Conservation (phyloP, 2,113 vertebrate species). For the Anolis carolinensis region DNA sequence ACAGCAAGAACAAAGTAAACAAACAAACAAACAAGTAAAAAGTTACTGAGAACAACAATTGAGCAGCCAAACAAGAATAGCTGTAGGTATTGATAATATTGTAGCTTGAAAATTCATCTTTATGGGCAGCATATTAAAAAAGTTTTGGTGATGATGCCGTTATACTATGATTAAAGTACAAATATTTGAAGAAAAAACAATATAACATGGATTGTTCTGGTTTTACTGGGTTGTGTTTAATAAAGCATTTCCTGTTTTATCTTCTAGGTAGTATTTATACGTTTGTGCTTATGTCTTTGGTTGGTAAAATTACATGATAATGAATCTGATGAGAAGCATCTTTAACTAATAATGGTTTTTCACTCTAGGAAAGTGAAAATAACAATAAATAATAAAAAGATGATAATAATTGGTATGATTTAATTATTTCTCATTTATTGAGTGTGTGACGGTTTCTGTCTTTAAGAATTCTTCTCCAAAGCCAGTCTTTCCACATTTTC, state of each 20-base stretch:
- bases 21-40: no score
- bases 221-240: no score
- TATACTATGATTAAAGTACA: not conserved
- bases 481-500: not conserved
- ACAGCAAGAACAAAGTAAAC: no score
- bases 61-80: not conserved
- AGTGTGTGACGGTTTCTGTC: not conserved
- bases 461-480: not conserved
- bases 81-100: not conserved
- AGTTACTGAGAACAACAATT: no score
- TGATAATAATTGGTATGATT: not conserved
- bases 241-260: not conserved
- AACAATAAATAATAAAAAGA: not conserved
- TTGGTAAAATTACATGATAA: not conserved
- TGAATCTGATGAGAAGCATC: not conserved
- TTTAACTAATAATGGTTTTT: not conserved
- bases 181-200: no score
- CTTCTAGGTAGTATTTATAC: not conserved
- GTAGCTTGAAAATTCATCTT: not conserved
- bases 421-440: not conserved
- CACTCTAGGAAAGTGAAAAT: not conserved
- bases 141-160: not conserved
- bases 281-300: not conserved
- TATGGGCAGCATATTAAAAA: not conserved
- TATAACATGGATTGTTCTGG: no score